Percentiles rank a stretch among this genome's conserved stretches.
Evolutionary conservation across 2,113 vertebrate species (phyloP).

Genomic region (Uria aalge): DNA sequence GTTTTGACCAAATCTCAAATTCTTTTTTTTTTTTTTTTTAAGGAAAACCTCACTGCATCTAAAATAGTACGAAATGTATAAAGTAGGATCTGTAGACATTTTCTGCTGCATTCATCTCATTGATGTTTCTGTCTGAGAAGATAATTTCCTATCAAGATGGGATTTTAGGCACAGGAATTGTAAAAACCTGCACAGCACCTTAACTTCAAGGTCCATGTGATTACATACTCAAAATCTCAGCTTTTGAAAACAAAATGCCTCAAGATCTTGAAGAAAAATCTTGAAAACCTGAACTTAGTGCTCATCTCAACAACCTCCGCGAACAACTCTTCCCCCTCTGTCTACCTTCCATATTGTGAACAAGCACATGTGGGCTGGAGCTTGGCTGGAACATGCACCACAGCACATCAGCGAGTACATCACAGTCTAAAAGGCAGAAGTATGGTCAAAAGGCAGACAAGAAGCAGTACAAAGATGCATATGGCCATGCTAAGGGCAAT

Average conservation of each 20-base stretch:
- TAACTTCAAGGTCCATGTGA: neutral
- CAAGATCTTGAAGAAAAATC: neutral
- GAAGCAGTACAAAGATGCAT: neutral
- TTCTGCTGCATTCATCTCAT: neutral
- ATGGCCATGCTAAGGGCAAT: neutral
- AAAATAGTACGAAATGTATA: neutral
- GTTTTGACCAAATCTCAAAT: neutral
- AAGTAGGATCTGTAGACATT: neutral
- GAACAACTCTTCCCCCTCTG: neutral
- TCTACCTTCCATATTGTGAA: neutral
- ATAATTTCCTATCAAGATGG: neutral
- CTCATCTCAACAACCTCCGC: neutral
- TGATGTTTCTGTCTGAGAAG: neutral
- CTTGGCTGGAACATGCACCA: neutral
- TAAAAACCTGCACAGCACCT: neutral
- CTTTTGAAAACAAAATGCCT: neutral
- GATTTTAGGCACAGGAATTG: neutral
- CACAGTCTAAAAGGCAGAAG: neutral
- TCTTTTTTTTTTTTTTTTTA: neutral
- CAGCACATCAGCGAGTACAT: neutral
- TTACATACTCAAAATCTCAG: neutral
- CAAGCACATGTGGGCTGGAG: accelerated
- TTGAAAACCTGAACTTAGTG: neutral
- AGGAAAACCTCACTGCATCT: neutral
- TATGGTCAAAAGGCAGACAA: neutral